phyloP scores from a whole-genome alignment of 2,113 vertebrate species.

The Apodemus sylvaticus region DNA sequence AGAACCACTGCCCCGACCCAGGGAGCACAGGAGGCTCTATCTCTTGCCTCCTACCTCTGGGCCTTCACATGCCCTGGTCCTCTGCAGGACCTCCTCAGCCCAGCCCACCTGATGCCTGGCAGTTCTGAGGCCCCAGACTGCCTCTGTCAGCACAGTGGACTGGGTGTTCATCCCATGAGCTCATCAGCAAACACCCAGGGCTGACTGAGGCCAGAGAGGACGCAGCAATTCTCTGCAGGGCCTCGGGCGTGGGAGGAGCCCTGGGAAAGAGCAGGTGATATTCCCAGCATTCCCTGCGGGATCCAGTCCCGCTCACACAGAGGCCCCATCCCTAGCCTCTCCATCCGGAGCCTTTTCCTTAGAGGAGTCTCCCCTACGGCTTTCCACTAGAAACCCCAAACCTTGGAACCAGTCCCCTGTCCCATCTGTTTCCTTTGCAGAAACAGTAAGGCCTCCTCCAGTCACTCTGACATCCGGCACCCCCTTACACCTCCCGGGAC shows the following conservation, averaged over 20 bases:
- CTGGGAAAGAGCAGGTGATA: fast-evolving
- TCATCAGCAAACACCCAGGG: background rate
- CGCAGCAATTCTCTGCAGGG: fast-evolving
- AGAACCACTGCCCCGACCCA: background rate
- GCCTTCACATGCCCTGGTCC: background rate
- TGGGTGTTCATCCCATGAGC: background rate
- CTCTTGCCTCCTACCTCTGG: background rate
- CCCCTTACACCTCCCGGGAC: background rate
- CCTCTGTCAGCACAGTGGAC: background rate
- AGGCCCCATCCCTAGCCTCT: background rate
- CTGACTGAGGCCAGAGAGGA: background rate
- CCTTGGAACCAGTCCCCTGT: fast-evolving
- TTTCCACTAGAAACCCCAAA: background rate
- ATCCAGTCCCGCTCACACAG: background rate
- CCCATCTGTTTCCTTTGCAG: background rate
- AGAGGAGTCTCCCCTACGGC: too few relatives aligned
- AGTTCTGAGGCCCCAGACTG: background rate
- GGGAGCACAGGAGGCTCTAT: background rate
- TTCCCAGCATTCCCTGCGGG: too few relatives aligned
- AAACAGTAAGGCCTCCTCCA: background rate
- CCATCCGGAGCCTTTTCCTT: background rate
- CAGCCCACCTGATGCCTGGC: background rate
- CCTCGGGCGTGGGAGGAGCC: background rate
- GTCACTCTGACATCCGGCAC: fast-evolving
- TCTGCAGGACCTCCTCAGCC: background rate